These are phyloP conservation scores for Sepioteuthis lessoniana DNA, from an alignment of 2,888 invertebrate genomes.

Conservation along the genomic window DNA sequence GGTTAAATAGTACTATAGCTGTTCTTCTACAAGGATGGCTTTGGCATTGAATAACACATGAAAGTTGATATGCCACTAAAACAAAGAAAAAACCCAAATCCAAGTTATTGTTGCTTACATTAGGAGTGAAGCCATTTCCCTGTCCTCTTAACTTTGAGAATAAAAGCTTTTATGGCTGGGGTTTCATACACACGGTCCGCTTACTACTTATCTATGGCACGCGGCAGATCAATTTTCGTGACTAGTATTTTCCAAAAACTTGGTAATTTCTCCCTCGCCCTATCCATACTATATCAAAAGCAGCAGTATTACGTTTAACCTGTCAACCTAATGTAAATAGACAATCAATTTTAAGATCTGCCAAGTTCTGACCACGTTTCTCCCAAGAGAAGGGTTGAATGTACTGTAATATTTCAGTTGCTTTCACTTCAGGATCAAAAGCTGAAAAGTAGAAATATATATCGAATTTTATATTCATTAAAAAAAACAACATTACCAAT, in stretches of 20 bases:
- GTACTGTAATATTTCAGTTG: neutral
- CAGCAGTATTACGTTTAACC: too few species aligned
- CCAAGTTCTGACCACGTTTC: neutral
- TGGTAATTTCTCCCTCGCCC: neutral
- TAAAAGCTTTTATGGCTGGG: neutral
- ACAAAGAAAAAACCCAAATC: too few species aligned
- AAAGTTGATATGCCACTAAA: too few species aligned
- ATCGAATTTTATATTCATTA: neutral
- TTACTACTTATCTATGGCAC: neutral
- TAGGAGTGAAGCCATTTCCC: too few species aligned
- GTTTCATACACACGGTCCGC: neutral
- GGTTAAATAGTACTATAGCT: too few species aligned
- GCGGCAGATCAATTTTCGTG: neutral
- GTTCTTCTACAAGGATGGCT: too few species aligned
- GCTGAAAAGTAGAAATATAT: neutral
- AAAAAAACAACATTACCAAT: neutral
- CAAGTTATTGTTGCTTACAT: too few species aligned
- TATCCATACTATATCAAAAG: neutral
- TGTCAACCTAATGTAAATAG: neutral
- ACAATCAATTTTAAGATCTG: neutral
- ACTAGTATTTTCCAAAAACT: neutral
- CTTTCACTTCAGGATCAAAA: neutral
- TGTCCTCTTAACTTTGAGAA: too few species aligned
- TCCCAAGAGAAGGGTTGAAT: neutral
- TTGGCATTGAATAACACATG: too few species aligned